Base-by-base conservation (phyloP, 2,113 vertebrate species). In the Gallinago jamesoni region DNA sequence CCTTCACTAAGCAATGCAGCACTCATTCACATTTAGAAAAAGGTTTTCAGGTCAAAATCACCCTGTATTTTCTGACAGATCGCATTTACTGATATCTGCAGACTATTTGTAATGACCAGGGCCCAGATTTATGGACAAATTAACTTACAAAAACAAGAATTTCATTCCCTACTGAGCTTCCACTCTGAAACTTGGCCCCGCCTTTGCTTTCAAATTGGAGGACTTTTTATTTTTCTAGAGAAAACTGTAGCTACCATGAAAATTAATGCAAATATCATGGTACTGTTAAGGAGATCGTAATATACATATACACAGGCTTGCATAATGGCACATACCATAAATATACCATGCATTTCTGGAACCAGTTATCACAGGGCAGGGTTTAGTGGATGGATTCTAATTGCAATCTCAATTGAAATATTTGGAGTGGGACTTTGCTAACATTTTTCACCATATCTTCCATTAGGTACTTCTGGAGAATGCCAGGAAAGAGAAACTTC, bases 1-100 rank as follows among this genome's bases (percentile, higher is more conserved):
- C 14, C 68, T 62, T 31, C 12, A 23, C 25, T 20, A 48, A 53
- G 45, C 5, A 45, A 60, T 62, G 48, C 45, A 68, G 30, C n/a
- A 22, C 22, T 39, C 33, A 22, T 43, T 83, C 48, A 82, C 70
- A 39, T 24, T 60, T 39, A 39, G 52, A 59, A 55, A 79, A 92
- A 72, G 27, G 63, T 96, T 91, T 35, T 68, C 56, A 68, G 43
- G 39, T 75, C 69, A 91, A 96, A 94, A 90, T 47, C 72, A 50
- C 83, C 62, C 33, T 50, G 28, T 30, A 37, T 84, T 90, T 97
- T 91, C 82, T 57, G 59, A 59, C 52, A 84, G 43, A 53, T 84
- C 18, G 47, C 18, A 37, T 63, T 48, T 56, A 47, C 15, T 91
- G 63, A 31, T 15, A 28, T 43, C 50, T 91, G 64, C 66, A 94